These are phyloP conservation scores for Onychostruthus taczanowskii DNA, from an alignment of 2,113 vertebrate genomes.

Conservation along the genomic window DNA sequence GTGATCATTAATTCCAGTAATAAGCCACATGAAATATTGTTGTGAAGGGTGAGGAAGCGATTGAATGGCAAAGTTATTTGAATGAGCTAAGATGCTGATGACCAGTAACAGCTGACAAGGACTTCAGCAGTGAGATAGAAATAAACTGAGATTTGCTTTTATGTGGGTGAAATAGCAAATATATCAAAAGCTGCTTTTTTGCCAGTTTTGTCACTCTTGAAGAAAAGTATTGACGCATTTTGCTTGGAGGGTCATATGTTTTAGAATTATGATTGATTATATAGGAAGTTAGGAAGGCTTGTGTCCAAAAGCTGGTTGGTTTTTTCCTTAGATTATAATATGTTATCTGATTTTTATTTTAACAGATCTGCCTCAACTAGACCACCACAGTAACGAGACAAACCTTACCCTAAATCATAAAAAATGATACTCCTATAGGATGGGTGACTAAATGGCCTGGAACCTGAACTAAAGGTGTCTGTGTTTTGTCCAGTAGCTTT, in stretches of 20 bases:
- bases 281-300: not conserved
- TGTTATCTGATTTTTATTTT: not conserved
- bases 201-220: not conserved
- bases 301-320: not conserved
- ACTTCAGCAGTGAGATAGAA: not conserved
- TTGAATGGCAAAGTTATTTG: not conserved
- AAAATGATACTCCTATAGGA: not conserved
- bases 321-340: not conserved
- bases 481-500: fast-evolving
- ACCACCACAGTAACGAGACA: not conserved
- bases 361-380: not conserved
- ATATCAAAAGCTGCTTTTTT: not conserved
- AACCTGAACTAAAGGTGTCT: not conserved
- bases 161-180: not conserved
- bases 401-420: not conserved
- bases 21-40: not conserved
- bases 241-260: not conserved
- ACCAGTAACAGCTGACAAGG: not conserved
- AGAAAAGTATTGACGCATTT: not conserved
- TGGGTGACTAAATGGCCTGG: not conserved
- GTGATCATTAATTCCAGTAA: not conserved
- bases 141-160: not conserved
- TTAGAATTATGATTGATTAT: not conserved
- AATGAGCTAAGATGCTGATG: not conserved
- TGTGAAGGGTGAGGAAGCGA: not conserved